phyloP scores from a whole-genome alignment of 2,888 invertebrate genomes.

The Graphium colonna region DNA sequence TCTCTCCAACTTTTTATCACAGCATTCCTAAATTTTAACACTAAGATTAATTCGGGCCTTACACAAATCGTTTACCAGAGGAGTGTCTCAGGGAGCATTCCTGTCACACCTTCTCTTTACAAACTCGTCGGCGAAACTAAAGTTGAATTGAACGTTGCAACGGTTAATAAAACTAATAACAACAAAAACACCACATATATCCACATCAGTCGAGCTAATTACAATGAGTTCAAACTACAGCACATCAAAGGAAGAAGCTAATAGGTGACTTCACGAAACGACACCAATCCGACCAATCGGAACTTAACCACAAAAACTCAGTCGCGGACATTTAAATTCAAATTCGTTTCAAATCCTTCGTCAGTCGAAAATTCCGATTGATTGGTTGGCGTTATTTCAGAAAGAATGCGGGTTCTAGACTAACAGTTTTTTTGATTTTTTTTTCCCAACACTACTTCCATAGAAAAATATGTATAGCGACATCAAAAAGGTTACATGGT shows the following conservation, averaged over 20 bases:
- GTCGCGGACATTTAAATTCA: slow-evolving; percentile 13
- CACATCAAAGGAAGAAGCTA: slow-evolving; percentile 23
- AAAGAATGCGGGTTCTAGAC: slow-evolving; percentile 4
- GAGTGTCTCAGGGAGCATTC: slow-evolving; percentile 63
- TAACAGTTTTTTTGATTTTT: slow-evolving; percentile 27
- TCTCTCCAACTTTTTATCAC: slow-evolving; percentile 56
- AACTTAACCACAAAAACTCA: slow-evolving; percentile 9
- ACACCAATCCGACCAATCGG: slow-evolving; percentile 14
- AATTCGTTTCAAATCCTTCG: slow-evolving; percentile 18
- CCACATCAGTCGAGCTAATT: neutral
- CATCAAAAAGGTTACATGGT: slow-evolving; percentile 59
- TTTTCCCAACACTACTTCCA: slow-evolving; percentile 33
- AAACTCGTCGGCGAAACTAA: slow-evolving; percentile 9
- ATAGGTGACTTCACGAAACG: neutral
- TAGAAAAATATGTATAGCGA: slow-evolving; percentile 46
- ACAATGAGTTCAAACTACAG: slow-evolving; percentile 4
- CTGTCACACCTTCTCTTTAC: slow-evolving; percentile 44
- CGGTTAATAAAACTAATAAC: slow-evolving; percentile 3
- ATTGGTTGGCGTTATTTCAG: neutral
- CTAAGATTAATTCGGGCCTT: slow-evolving; percentile 40
- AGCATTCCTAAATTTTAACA: slow-evolving; percentile 52
- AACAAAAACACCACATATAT: slow-evolving; percentile 5
- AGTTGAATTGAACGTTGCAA: neutral
- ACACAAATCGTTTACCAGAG: slow-evolving; percentile 34
- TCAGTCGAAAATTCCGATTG: slow-evolving; percentile 10